Evolutionary conservation across 1,140 invertebrate genomes (phyloP).

Genomic region (Daktulosphaira vitifoliae): DNA sequence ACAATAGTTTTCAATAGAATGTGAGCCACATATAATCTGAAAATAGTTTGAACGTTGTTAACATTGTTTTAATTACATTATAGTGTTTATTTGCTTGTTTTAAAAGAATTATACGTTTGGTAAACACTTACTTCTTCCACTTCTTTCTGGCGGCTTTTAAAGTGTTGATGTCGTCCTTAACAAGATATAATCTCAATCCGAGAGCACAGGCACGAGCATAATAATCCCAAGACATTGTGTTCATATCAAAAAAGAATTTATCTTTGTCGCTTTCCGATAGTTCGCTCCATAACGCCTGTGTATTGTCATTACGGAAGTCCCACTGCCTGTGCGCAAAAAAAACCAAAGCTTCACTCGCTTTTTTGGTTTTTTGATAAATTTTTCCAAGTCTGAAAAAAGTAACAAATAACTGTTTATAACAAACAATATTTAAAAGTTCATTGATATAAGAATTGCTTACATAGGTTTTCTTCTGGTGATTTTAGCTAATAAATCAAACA

Average conservation of each 20-base stretch:
- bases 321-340: constrained; percentile 64
- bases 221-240: constrained; percentile 51
- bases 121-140: constrained; percentile 37
- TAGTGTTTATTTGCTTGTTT: too few relatives aligned
- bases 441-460: constrained; percentile 38
- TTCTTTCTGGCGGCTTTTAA: constrained; percentile 37
- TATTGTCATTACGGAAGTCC: constrained; percentile 61
- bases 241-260: constrained; percentile 61
- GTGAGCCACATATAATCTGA: constrained; percentile 36
- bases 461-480: constrained; percentile 44
- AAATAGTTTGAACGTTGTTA: constrained; percentile 20
- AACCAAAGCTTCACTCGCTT: constrained; percentile 56
- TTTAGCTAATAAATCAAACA: constrained; percentile 41
- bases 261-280: constrained; percentile 54
- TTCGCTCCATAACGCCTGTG: constrained; percentile 51
- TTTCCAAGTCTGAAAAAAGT: constrained; percentile 53
- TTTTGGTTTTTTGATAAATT: constrained; percentile 63
- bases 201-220: constrained; percentile 52
- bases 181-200: constrained; percentile 52
- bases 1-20: constrained; percentile 34
- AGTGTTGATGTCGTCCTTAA: constrained; percentile 55
- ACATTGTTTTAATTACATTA: too few relatives aligned
- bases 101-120: too few relatives aligned
- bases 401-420: background rate
- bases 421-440: background rate